Evolutionary conservation across 64 coral and sea anemone species (phyloP).

Genomic region (Montipora cactus): DNA sequence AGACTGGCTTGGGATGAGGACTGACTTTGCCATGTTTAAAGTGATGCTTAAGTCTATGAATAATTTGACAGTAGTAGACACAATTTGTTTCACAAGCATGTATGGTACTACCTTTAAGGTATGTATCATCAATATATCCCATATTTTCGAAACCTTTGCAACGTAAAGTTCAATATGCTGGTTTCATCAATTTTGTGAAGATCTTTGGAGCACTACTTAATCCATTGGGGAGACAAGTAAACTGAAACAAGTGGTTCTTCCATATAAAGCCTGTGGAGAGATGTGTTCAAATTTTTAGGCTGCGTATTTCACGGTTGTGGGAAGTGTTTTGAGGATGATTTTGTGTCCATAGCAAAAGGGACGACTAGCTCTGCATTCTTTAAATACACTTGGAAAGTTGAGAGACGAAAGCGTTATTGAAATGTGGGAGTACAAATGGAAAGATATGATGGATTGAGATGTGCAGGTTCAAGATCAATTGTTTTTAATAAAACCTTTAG

Average conservation of each 20-base stretch:
- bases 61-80: no score
- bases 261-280: conserved; percentile 1
- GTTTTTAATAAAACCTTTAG: no score
- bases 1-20: no score
- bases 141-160: conserved; percentile 68
- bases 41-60: no score
- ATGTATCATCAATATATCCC: conserved; percentile 66
- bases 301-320: not conserved
- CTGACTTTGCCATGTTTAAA: no score
- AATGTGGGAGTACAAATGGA: not conserved
- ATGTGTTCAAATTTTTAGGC: not conserved
- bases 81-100: not conserved
- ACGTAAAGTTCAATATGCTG: conserved; percentile 42
- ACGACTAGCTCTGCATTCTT: not conserved
- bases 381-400: not conserved
- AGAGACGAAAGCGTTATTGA: not conserved
- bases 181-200: conserved; percentile 63
- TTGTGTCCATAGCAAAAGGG: not conserved
- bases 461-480: no score
- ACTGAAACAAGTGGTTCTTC: conserved; percentile 66
- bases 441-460: not conserved
- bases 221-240: conserved; percentile 78
- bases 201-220: not conserved
- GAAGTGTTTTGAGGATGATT: not conserved
- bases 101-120: conserved; percentile 34